Evolutionary conservation across 2,113 vertebrate genomes (phyloP).

Genomic region (Lepus timidus): DNA sequence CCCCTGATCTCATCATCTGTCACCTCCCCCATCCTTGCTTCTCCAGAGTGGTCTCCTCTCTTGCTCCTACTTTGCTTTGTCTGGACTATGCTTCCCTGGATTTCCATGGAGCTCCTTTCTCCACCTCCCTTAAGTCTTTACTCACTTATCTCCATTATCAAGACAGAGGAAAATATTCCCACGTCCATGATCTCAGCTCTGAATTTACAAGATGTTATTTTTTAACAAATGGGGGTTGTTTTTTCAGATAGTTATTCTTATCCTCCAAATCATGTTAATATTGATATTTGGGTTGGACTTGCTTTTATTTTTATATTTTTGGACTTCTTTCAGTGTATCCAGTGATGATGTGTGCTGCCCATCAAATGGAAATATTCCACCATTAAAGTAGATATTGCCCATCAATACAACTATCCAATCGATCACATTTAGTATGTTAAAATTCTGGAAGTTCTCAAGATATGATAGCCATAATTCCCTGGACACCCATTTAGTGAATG

Average conservation of each 20-base stretch:
- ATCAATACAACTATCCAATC: background rate
- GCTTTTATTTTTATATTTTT: background rate
- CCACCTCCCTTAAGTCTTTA: background rate
- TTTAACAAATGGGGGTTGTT: background rate
- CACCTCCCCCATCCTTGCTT: background rate
- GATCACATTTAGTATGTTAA: background rate
- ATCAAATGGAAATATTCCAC: background rate
- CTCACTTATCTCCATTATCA: background rate
- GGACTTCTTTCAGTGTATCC: background rate
- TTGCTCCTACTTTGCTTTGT: background rate
- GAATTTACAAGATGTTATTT: background rate
- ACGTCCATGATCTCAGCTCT: background rate
- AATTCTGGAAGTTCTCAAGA: background rate
- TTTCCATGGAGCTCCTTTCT: background rate
- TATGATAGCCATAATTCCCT: background rate
- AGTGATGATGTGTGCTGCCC: background rate
- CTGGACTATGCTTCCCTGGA: background rate
- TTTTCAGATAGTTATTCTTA: background rate
- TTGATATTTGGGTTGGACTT: background rate
- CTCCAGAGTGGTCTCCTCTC: rapidly evolving
- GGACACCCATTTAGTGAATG: background rate
- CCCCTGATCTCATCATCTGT: background rate
- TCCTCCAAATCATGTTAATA: background rate
- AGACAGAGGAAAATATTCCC: background rate
- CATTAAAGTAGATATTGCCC: background rate